phyloP scores from a whole-genome alignment of 2,797 vertebrate species.

The Poecilia wingei region DNA sequence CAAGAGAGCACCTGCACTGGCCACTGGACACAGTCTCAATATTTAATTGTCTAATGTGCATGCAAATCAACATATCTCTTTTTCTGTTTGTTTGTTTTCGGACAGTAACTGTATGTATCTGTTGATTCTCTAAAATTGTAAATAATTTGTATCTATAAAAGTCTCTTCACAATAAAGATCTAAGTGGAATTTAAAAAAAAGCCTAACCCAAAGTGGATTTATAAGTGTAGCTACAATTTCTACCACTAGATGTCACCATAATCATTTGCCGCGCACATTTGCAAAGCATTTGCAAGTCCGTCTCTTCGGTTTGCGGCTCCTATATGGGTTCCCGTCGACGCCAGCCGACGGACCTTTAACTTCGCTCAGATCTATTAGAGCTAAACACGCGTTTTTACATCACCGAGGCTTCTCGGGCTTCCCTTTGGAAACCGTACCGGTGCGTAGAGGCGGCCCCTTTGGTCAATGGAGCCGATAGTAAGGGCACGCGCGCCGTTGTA shows the following conservation, averaged over 20 bases:
- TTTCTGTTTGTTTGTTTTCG: constrained; percentile 35
- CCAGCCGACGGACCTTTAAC: constrained; percentile 31
- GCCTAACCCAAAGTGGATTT: neutral
- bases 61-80: constrained; percentile 47
- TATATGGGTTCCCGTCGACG: constrained; percentile 24
- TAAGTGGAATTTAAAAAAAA: constrained; percentile 50
- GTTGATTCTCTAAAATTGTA: constrained; percentile 75
- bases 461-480: constrained; percentile 41
- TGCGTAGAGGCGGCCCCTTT: constrained; percentile 8
- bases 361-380: constrained; percentile 14
- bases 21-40: constrained; percentile 48
- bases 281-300: constrained; percentile 5
- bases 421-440: neutral
- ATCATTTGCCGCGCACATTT: neutral
- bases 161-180: constrained; percentile 67
- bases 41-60: constrained; percentile 61
- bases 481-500: constrained; percentile 26
- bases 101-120: constrained; percentile 27
- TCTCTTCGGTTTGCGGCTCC: constrained; percentile 9
- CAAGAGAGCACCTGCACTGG: constrained; percentile 45
- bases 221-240: neutral
- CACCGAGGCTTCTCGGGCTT: neutral
- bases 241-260: constrained; percentile 58
- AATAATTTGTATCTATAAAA: constrained; percentile 81
- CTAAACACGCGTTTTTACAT: constrained; percentile 5